Evolutionary conservation across 2,888 invertebrate genomes (phyloP), one percentile per base, ranked within the genome.

Genomic region (Cephus rjabovi): DNA sequence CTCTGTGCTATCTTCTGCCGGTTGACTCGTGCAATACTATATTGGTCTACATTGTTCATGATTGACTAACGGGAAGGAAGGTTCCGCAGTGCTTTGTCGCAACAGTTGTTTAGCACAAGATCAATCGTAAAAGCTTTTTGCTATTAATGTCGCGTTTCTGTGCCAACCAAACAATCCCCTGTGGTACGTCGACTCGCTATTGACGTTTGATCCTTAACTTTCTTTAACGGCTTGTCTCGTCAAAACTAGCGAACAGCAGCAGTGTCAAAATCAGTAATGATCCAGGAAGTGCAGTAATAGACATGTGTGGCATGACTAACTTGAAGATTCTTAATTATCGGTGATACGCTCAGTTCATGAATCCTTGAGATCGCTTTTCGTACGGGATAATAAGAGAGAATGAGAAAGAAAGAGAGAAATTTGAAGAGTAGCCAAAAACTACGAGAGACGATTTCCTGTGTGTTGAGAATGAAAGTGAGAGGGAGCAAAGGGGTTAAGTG

Each of bases 81-180:
- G 23, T 3, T 12, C 56, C 56, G 56, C 56, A 56, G 56, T 23
- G 56, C 56, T 56, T 56, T 23, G 56, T 56, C 56, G 56, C 56
- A 56, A 56, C 56, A 56, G 81, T 75, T 80, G 79, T 79, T 81
- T 70, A 77, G 81, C 76, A 73, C 78, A 81, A 80, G 35, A 81
- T 80, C 81, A 82, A 81, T 81, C 79, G 75, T 56, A 56, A 56
- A 56, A 79, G 73, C 74, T 78, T 78, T 77, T 78, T 75, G 76
- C 73, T 74, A 80, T 81, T 83, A 81, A 81, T 83, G 80, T 81
- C 77, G 77, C 76, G 56, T 56, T 23, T 56, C 56, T 56, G 56
- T 56, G 56, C 56, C 56, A 56, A 56, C 56, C 56, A 56, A 56
- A 56, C 56, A 56, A 9, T 56, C 23, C 56, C 23, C 23, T 23